phyloP scores from a whole-genome alignment of 2,113 vertebrate species.

The Chloroceryle aenea region DNA sequence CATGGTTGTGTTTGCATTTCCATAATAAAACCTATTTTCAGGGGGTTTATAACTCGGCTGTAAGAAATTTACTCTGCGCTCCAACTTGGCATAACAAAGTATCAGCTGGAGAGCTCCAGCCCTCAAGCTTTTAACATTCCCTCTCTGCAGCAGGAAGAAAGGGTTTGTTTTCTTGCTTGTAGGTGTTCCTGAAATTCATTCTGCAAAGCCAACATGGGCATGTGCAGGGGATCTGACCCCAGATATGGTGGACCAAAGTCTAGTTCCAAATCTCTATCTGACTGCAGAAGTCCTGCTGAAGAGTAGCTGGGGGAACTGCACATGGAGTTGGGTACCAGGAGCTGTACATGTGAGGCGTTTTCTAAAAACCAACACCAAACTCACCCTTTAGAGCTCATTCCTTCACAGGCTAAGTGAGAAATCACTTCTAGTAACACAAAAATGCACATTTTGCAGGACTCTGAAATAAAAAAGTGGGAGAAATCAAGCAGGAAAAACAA shows the following conservation, averaged over 20 bases:
- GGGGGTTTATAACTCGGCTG: conserved; percentile 70
- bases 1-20: conserved; percentile 61
- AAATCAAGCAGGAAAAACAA: not conserved
- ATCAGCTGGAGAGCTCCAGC: conserved; percentile 19
- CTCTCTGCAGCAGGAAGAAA: not conserved
- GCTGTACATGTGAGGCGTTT: not conserved
- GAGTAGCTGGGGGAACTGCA: not conserved
- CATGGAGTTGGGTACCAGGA: not conserved
- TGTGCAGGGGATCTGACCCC: not conserved
- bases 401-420: accelerated
- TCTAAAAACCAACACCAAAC: not conserved
- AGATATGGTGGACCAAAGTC: not conserved
- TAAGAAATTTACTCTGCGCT: conserved; percentile 56
- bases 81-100: conserved; percentile 61
- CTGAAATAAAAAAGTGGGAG: not conserved
- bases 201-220: not conserved
- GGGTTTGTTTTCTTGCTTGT: not conserved
- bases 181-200: not conserved
- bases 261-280: not conserved
- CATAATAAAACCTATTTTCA: conserved; percentile 76
- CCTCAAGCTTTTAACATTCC: not conserved
- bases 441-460: not conserved
- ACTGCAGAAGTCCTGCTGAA: not conserved
- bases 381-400: not conserved
- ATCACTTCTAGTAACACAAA: accelerated